Evolutionary conservation across 2,888 invertebrate species (phyloP).

Genomic region (Netelia virgata): DNA sequence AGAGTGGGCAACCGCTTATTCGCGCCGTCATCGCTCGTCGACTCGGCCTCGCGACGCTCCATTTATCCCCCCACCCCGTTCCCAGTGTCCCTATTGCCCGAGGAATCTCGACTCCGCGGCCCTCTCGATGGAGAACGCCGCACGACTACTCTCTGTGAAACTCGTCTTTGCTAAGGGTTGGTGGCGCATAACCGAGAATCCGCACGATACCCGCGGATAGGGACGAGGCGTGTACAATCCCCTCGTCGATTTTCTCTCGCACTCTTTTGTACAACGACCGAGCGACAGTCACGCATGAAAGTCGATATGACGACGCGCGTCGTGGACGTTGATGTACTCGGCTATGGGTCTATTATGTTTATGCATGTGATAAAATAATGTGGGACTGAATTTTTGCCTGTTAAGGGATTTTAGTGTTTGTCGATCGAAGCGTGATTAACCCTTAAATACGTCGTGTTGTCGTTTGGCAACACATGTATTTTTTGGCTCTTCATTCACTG

Average conservation of each 20-base stretch:
- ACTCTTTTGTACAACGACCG: slow-evolving; percentile 43
- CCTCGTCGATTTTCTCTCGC: slow-evolving; percentile 23
- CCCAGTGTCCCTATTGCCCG: background rate
- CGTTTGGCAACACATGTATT: no score
- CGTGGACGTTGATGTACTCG: background rate
- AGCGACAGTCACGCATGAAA: slow-evolving; percentile 50
- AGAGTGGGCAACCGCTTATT: slow-evolving; percentile 68
- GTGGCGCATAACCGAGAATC: no score
- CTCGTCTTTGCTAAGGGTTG: no score
- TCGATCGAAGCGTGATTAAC: slow-evolving; percentile 77
- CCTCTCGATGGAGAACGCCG: no score
- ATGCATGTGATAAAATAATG: slow-evolving; percentile 22
- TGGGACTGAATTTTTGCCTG: slow-evolving; percentile 59
- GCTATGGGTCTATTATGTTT: slow-evolving; percentile 3
- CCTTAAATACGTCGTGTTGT: no score
- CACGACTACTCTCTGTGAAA: no score
- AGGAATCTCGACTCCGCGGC: no score
- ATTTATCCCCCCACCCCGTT: slow-evolving; percentile 53
- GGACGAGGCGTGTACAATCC: background rate
- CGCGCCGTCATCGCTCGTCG: slow-evolving; percentile 69
- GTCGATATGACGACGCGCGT: slow-evolving; percentile 29
- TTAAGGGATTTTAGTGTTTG: slow-evolving; percentile 73
- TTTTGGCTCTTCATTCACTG: no score
- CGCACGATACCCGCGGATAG: no score
- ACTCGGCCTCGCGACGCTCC: slow-evolving; percentile 59